A percentile compares a stretch with the other conserved stretches of the same genome.
Evolutionary conservation across 2,113 vertebrate genomes (phyloP).

Genomic region (Hemiprocne comata): DNA sequence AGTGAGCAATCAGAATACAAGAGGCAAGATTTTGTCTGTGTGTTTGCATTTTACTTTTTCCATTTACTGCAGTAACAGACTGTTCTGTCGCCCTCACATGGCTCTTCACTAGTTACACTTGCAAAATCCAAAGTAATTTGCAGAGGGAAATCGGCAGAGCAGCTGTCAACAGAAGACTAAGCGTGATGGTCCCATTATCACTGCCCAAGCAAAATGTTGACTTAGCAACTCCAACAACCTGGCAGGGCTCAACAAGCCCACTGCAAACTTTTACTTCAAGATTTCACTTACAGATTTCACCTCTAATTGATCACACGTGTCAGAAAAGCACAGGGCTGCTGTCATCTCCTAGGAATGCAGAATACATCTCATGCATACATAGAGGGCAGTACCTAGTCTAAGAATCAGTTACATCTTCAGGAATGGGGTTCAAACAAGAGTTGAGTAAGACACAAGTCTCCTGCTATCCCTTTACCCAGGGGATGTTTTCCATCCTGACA

Average conservation of each 20-base stretch:
- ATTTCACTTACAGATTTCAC: not conserved
- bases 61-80: not conserved
- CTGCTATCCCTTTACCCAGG: not conserved
- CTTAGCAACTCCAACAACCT: not conserved
- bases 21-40: not conserved
- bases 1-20: not conserved
- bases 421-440: not conserved
- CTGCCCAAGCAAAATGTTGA: not conserved
- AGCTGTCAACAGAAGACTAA: not conserved
- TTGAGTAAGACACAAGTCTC: not conserved
- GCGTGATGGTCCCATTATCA: not conserved
- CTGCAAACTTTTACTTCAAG: not conserved
- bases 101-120: not conserved
- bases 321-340: not conserved
- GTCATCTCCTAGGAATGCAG: not conserved
- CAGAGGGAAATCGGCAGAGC: conserved; percentile 9
- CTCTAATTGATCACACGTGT: not conserved
- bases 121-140: not conserved
- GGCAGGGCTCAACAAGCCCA: not conserved
- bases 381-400: not conserved
- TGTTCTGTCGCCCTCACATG: not conserved
- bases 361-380: not conserved
- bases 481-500: not conserved
- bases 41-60: not conserved
- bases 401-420: not conserved